Conservation (phyloP, 2,888 invertebrate species). For the Cheilosia grossa region DNA sequence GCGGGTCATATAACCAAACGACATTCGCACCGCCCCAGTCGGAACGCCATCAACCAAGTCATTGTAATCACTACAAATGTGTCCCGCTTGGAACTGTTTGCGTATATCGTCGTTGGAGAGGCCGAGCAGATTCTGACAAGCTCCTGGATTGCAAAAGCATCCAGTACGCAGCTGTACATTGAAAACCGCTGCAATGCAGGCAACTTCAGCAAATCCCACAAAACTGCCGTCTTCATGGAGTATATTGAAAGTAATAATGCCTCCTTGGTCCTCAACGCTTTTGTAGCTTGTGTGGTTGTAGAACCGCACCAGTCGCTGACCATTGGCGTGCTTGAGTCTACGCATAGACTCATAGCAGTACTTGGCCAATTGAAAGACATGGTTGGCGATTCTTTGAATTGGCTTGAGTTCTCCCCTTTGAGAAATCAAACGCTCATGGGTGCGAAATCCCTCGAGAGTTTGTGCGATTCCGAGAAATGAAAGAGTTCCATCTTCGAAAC, state of each 20-base stretch:
- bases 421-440: conserved; percentile 87
- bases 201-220: conserved; percentile 96
- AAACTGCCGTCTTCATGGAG: conserved; percentile 89
- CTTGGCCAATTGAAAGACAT: conserved; percentile 90
- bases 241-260: conserved; percentile 95
- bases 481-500: conserved; percentile 97
- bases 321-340: conserved; percentile 89
- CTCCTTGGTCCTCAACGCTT: conserved; percentile 88
- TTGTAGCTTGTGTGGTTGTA: conserved; percentile 90
- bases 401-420: conserved; percentile 76
- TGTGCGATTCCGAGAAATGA: conserved; percentile 93
- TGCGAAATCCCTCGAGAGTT: conserved; percentile 92
- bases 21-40: conserved; percentile 95
- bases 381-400: conserved; percentile 87
- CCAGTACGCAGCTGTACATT: conserved; percentile 95
- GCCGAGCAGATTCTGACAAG: conserved; percentile 92
- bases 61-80: conserved; percentile 94
- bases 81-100: conserved; percentile 92
- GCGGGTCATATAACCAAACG: conserved; percentile 96
- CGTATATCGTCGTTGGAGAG: conserved; percentile 88
- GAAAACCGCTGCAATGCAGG: conserved; percentile 94
- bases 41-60: conserved; percentile 94
- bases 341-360: conserved; percentile 88
- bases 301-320: conserved; percentile 87
- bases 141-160: conserved; percentile 98